Evolutionary conservation across 2,888 invertebrate genomes (phyloP).

Genomic region (Schizotus pectinicornis): DNA sequence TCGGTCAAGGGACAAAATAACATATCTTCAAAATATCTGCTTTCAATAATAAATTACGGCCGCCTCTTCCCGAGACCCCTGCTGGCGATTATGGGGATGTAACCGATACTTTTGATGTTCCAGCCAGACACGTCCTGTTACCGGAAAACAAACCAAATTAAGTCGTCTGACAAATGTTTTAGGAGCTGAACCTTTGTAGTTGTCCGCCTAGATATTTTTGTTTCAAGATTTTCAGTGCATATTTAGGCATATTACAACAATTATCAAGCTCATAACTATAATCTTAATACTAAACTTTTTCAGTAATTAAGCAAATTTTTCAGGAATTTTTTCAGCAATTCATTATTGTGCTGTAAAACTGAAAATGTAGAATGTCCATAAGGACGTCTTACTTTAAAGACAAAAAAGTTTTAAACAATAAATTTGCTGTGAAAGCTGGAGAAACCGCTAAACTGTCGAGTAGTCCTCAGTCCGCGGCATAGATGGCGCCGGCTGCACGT

Average conservation of each 20-base stretch:
- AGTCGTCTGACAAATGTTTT: background rate
- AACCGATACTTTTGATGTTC: conserved; percentile 12
- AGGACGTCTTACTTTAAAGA: background rate
- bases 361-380: no score
- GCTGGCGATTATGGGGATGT: conserved; percentile 1
- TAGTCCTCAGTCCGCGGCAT: no score
- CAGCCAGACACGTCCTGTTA: conserved; percentile 2
- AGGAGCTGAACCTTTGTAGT: background rate
- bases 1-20: conserved; percentile 9
- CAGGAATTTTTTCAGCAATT: no score
- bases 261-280: no score
- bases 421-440: background rate
- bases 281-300: no score
- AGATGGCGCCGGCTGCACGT: no score
- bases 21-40: conserved; percentile 7
- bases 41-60: background rate
- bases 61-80: background rate
- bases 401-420: background rate
- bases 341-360: no score
- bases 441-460: no score
- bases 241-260: no score
- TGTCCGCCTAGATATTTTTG: background rate
- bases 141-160: background rate
- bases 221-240: background rate
- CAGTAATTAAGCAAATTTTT: no score